Evolutionary conservation across 2,797 vertebrate genomes (phyloP).

Genomic region (Mergus octosetaceus): DNA sequence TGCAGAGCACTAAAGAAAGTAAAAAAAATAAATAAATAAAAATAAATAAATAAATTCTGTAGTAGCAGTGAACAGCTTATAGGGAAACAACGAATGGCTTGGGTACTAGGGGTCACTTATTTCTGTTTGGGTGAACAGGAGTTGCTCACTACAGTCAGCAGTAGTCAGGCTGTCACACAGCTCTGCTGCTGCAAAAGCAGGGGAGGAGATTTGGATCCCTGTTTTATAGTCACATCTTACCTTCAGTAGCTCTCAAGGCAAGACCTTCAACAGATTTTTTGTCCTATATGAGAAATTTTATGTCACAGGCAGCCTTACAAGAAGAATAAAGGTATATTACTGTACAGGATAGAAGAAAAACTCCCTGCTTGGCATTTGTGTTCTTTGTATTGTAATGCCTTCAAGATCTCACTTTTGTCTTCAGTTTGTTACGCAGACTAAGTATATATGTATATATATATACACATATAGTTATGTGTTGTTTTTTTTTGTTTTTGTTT

Average conservation of each 20-base stretch:
- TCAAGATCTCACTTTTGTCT: constrained; percentile 7
- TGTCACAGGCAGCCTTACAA: background rate
- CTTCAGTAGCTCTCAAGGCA: accelerated
- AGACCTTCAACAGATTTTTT: background rate
- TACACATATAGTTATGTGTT: constrained; percentile 66
- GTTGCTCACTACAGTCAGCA: background rate
- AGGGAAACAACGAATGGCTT: accelerated
- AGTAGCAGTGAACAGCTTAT: background rate
- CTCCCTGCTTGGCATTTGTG: background rate
- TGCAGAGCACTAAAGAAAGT: background rate
- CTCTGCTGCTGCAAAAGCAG: background rate
- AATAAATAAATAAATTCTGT: background rate
- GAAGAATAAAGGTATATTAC: background rate
- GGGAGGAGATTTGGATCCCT: background rate
- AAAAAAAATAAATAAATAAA: background rate
- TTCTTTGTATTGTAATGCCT: background rate
- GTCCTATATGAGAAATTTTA: background rate
- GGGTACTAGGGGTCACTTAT: background rate
- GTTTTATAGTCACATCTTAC: background rate
- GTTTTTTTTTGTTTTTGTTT: constrained; percentile 74
- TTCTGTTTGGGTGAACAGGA: background rate
- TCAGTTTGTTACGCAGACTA: constrained; percentile 74
- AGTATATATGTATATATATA: background rate
- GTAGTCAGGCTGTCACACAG: background rate
- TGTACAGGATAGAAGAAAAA: background rate